Evolutionary conservation across 2,888 invertebrate genomes (phyloP).

Genomic region (Girardia tigrina): DNA sequence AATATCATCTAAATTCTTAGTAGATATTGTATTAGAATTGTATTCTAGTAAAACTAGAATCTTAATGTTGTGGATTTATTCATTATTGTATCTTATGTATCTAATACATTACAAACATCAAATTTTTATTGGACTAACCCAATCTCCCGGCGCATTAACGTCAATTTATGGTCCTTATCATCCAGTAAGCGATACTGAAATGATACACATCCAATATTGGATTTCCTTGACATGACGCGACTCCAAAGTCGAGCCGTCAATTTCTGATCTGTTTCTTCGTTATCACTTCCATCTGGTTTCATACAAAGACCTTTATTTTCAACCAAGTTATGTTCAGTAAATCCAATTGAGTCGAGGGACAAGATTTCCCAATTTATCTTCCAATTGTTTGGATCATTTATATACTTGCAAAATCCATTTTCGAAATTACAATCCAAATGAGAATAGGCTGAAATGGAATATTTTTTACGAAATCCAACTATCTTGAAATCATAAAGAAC

Average conservation of each 20-base stretch:
- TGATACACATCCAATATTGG: not conserved
- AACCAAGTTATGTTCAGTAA: not conserved
- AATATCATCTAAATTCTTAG: too few species aligned
- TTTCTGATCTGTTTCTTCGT: conserved; percentile 3
- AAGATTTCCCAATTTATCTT: not conserved
- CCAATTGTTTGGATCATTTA: conserved; percentile 10
- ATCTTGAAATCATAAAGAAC: too few species aligned
- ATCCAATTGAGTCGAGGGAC: not conserved
- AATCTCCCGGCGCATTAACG: not conserved
- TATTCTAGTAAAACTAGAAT: too few species aligned
- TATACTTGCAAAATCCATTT: conserved; percentile 3
- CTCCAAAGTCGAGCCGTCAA: not conserved
- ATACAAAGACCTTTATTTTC: not conserved
- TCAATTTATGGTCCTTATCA: not conserved
- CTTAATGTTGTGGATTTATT: too few species aligned
- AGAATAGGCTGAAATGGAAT: conserved; percentile 4
- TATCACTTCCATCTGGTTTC: not conserved
- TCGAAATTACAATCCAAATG: conserved; percentile 20
- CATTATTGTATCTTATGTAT: too few species aligned
- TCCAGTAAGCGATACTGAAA: not conserved
- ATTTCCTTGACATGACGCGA: not conserved
- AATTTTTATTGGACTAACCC: not conserved
- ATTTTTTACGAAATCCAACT: too few species aligned
- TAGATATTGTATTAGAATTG: too few species aligned
- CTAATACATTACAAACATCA: too few species aligned